These are phyloP conservation scores for Epirrhoe alternata DNA, from an alignment of 2,888 invertebrate genomes.

Conservation along the genomic window DNA sequence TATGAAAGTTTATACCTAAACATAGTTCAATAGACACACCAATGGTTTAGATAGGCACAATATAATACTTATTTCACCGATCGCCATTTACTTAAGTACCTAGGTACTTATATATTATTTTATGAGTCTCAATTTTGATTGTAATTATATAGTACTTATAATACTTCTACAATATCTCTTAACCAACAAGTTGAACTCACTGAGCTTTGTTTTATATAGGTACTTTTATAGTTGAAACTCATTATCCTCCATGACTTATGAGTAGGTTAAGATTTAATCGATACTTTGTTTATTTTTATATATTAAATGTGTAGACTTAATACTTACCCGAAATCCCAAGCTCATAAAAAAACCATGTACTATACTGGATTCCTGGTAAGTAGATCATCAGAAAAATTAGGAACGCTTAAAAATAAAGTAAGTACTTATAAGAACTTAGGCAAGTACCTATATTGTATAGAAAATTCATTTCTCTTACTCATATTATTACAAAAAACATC, in stretches of 20 bases:
- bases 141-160: neutral
- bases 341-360: neutral
- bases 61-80: neutral
- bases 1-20: neutral
- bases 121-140: neutral
- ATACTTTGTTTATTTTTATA: neutral
- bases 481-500: slow-evolving; percentile 3
- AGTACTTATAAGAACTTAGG: too few relatives aligned
- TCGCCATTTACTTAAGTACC: neutral
- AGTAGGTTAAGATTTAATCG: neutral
- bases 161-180: neutral
- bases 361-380: neutral
- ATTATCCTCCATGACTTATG: slow-evolving; percentile 2
- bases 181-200: neutral
- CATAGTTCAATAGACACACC: neutral
- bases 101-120: neutral
- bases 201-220: neutral
- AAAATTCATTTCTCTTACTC: neutral
- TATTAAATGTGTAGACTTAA: neutral
- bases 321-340: neutral
- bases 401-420: too few relatives aligned
- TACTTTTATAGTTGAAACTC: neutral
- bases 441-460: neutral
- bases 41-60: neutral
- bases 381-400: neutral